These are phyloP conservation scores for Pristionchus mayeri DNA, from an alignment of 2,888 invertebrate species.

Conservation along the genomic window DNA sequence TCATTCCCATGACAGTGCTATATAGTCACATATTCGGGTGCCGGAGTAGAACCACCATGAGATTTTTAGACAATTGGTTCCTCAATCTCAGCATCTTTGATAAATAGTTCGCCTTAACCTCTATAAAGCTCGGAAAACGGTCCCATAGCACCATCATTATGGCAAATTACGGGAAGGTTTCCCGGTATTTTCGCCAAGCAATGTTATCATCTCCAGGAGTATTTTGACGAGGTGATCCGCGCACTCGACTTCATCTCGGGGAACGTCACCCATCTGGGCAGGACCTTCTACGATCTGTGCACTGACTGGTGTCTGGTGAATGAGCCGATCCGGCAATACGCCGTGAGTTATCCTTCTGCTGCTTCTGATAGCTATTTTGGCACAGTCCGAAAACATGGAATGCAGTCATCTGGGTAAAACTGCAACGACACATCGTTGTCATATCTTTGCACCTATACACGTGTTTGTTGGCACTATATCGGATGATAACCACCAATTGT, in stretches of 20 bases:
- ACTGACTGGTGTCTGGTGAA: constrained; percentile 71
- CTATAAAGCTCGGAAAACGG: too few relatives aligned
- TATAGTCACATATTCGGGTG: too few relatives aligned
- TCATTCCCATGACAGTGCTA: background rate
- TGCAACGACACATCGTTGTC: constrained; percentile 38
- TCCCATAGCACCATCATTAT: too few relatives aligned
- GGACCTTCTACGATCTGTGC: constrained; percentile 66
- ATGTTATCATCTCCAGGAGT: constrained; percentile 37
- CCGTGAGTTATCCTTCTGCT: constrained; percentile 54
- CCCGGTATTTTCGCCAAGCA: too few relatives aligned
- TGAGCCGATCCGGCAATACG: too few relatives aligned
- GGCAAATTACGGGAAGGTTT: too few relatives aligned
- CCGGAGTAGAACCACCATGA: too few relatives aligned
- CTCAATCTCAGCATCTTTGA: too few relatives aligned
- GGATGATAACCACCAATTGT: too few relatives aligned
- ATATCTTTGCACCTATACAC: constrained; percentile 57
- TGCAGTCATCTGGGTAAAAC: constrained; percentile 53
- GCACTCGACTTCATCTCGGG: constrained; percentile 64
- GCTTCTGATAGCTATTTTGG: background rate
- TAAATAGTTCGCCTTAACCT: too few relatives aligned
- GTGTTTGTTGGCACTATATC: constrained; percentile 71
- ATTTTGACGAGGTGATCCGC: constrained; percentile 65
- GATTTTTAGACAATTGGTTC: too few relatives aligned
- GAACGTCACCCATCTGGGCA: constrained; percentile 60
- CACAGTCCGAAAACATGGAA: constrained; percentile 60